A percentile compares a stretch with the other conserved stretches of the same genome.
Conservation (phyloP, 1,140 invertebrate genomes). For the Euborellia annulipes region DNA sequence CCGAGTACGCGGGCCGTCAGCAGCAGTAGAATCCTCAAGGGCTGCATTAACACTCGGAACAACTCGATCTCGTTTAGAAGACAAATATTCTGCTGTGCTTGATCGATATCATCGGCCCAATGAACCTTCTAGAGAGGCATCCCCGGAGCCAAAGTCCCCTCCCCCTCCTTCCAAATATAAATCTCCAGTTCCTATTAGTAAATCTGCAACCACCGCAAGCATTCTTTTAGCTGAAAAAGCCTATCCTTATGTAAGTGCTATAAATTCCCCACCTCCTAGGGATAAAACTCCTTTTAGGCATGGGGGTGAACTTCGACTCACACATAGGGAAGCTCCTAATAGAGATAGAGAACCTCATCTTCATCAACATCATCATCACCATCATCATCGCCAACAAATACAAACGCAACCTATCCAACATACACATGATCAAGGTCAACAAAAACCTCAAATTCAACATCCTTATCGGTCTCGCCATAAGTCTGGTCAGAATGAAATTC, state of each 20-base stretch:
- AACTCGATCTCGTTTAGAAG: constrained; percentile 47
- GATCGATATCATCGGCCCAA: constrained; percentile 24
- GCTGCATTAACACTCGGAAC: constrained; percentile 23
- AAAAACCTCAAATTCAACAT: too few relatives aligned
- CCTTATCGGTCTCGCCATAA: constrained; percentile 5
- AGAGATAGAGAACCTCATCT: constrained; percentile 4
- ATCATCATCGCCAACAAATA: constrained; percentile 15
- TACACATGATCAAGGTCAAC: too few relatives aligned
- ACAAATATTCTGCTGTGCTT: constrained; percentile 54
- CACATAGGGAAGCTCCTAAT: neutral
- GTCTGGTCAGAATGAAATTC: constrained; percentile 4
- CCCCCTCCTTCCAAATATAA: neutral
- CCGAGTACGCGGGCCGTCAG: constrained; percentile 48
- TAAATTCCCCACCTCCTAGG: constrained; percentile 27
- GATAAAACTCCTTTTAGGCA: constrained; percentile 41
- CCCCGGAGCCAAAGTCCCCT: neutral
- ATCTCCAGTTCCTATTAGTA: constrained; percentile 26
- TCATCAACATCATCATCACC: constrained; percentile 14
- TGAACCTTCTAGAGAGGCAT: neutral
- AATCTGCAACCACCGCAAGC: constrained; percentile 41
- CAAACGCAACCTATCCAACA: too few relatives aligned
- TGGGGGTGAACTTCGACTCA: constrained; percentile 14
- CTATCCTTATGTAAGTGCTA: constrained; percentile 36
- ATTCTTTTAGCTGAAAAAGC: constrained; percentile 47
- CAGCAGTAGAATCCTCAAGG: constrained; percentile 3